Conservation (phyloP, 2,888 invertebrate species). For the Scaptomyza parva region DNA sequence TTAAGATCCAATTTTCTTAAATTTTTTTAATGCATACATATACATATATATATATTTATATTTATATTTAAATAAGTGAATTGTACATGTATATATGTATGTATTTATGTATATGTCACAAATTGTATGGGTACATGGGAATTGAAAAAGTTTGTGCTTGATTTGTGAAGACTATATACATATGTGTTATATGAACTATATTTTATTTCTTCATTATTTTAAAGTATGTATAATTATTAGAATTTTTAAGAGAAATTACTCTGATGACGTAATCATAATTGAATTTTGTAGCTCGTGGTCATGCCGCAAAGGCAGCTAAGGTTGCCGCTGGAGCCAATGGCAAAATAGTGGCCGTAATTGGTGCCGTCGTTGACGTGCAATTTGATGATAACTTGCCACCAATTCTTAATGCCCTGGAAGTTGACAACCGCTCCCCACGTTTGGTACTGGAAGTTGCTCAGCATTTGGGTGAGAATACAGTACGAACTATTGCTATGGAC, state of each 20-base stretch:
- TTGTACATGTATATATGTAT: no score
- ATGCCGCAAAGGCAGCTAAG: slow-evolving; percentile 80
- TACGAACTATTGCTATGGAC: slow-evolving; percentile 97
- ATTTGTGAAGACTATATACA: background rate
- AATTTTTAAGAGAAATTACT: background rate
- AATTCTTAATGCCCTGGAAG: slow-evolving; percentile 97
- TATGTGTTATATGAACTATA: no score
- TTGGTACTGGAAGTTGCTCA: slow-evolving; percentile 92
- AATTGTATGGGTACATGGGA: background rate
- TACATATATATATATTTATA: no score
- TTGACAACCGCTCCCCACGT: slow-evolving; percentile 91
- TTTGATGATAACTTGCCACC: slow-evolving; percentile 95
- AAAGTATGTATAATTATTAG: background rate
- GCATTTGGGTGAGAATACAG: slow-evolving; percentile 95
- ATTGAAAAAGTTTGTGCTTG: background rate
- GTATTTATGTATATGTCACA: background rate
- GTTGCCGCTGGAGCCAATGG: slow-evolving; percentile 74
- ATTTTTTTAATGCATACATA: background rate
- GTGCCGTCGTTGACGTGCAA: slow-evolving; percentile 98
- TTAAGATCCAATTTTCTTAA: background rate
- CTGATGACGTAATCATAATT: background rate
- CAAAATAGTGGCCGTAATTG: slow-evolving; percentile 94
- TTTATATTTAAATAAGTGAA: no score
- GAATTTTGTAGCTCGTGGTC: slow-evolving; percentile 67
- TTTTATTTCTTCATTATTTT: background rate